Percentiles rank a stretch among this genome's conserved stretches.
phyloP scores from a whole-genome alignment of 2,797 vertebrate genomes.

The Sebastes melanostomus region DNA sequence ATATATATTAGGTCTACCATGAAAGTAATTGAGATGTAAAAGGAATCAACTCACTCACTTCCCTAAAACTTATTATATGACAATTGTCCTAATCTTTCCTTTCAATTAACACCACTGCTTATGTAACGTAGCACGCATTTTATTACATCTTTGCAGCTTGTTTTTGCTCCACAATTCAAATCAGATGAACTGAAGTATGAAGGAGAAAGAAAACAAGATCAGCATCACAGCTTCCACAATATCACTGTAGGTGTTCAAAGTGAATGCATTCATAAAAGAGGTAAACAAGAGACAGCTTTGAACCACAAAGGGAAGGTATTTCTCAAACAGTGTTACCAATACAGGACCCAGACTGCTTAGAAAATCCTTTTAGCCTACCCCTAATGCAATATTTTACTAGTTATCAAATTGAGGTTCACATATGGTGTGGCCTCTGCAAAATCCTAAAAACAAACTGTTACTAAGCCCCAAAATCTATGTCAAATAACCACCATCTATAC shows the following conservation, averaged over 20 bases:
- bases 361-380: constrained; percentile 47
- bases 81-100: constrained; percentile 34
- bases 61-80: constrained; percentile 5
- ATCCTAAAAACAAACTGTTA: constrained; percentile 67
- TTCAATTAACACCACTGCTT: constrained; percentile 49
- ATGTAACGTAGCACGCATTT: constrained; percentile 23
- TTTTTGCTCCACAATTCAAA: constrained; percentile 34
- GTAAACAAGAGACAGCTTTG: constrained; percentile 43
- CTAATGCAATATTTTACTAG: constrained; percentile 53
- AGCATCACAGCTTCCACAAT: constrained; percentile 36
- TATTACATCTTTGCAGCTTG: constrained; percentile 47
- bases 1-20: not conserved
- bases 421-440: constrained; percentile 55
- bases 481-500: constrained; percentile 66
- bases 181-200: constrained; percentile 18
- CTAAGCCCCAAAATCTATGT: constrained; percentile 62
- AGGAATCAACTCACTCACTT: constrained; percentile 10
- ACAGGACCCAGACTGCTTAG: constrained; percentile 16
- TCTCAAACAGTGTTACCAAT: constrained; percentile 17
- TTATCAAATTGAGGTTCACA: constrained; percentile 56
- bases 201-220: constrained; percentile 19
- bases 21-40: constrained; percentile 45
- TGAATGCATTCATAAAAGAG: constrained; percentile 33
- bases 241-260: constrained; percentile 36
- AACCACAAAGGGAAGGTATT: constrained; percentile 46